Evolutionary conservation across 2,797 vertebrate genomes (phyloP), one percentile per base, ranked within the genome.

Genomic region (Miopithecus talapoin): DNA sequence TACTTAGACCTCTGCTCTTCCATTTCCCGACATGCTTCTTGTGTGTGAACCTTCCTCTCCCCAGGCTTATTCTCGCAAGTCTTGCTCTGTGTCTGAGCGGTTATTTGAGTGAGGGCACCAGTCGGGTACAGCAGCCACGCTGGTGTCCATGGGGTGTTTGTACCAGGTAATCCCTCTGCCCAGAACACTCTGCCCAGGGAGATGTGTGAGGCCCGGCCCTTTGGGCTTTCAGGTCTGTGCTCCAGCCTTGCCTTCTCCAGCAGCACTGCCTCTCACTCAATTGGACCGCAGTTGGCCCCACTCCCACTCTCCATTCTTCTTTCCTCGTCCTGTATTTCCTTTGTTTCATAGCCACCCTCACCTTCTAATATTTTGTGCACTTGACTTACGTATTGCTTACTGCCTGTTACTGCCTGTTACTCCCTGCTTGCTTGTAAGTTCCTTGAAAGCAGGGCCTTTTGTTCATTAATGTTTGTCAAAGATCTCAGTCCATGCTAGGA

Each of bases 271-370:
- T 21, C 6, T 55, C 11, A 4, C 2, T 2, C 4, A 24, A 2
- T 0, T 26, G 26, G 48, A 50, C 5, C 16, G 5, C 4, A 8
- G 26, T 41, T 6, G 0, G 26, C 4, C 21, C 3, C 6, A 5
- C 3, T 22, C 8, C 21, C 12, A 3, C 5, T 21, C 14, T 46
- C 8, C 48, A n/a, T 4, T 21, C 13, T 36, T 84, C 61, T 79
- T 28, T 79, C 1, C 5, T 28, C 10, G 9, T 14, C 16, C 33
- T 50, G 8, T 8, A 24, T 61, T 70, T 46, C 19, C 30, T 70
- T 4, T 17, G 59, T 14, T 53, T 41, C 13, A 46, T 9, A 72
- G 36, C 5, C 4, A 5, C 33, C 21, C 6, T 84, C 41, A 12
- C 43, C 55, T 75, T 41, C 22, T 61, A 48, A 22, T 14, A 39